A percentile compares a stretch with the other conserved stretches of the same genome.
phyloP scores from a whole-genome alignment of 2,888 invertebrate species.

The Protodeltote pygarga region DNA sequence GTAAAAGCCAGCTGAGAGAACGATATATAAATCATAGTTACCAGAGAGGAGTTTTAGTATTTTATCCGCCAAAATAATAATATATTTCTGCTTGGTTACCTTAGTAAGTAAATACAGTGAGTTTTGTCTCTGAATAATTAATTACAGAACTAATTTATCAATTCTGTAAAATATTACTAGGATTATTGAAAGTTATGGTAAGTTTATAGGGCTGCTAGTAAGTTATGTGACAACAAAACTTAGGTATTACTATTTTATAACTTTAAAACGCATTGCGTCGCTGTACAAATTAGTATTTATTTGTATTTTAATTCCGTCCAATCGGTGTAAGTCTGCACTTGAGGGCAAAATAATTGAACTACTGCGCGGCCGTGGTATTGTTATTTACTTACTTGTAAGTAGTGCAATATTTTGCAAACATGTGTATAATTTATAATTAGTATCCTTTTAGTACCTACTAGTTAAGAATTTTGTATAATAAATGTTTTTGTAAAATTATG shows the following conservation, averaged over 20 bases:
- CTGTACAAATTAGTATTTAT: constrained; percentile 64
- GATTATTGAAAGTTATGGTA: too few relatives aligned
- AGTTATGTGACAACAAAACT: constrained; percentile 2
- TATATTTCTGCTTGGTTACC: too few relatives aligned
- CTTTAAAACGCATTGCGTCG: constrained; percentile 30
- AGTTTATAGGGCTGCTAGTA: too few relatives aligned
- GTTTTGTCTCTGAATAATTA: too few relatives aligned
- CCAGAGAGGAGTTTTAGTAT: too few relatives aligned
- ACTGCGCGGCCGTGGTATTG: not conserved
- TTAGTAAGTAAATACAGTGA: too few relatives aligned
- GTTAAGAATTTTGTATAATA: constrained; percentile 28
- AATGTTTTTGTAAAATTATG: constrained; percentile 21
- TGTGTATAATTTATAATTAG: constrained; percentile 38
- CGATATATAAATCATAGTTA: too few relatives aligned
- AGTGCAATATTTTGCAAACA: constrained; percentile 17
- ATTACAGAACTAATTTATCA: too few relatives aligned
- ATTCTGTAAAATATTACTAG: too few relatives aligned
- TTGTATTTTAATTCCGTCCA: constrained; percentile 40
- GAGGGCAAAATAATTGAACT: constrained; percentile 24
- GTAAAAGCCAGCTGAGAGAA: too few relatives aligned
- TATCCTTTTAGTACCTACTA: too few relatives aligned
- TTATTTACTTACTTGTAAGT: not conserved
- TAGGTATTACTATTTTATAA: constrained; percentile 18
- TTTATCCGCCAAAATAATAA: too few relatives aligned
- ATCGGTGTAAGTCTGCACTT: constrained; percentile 19